A percentile compares a stretch with the other conserved stretches of the same genome.
Evolutionary conservation across 1,140 invertebrate genomes (phyloP).

Genomic region (Agraylea sexmaculata): DNA sequence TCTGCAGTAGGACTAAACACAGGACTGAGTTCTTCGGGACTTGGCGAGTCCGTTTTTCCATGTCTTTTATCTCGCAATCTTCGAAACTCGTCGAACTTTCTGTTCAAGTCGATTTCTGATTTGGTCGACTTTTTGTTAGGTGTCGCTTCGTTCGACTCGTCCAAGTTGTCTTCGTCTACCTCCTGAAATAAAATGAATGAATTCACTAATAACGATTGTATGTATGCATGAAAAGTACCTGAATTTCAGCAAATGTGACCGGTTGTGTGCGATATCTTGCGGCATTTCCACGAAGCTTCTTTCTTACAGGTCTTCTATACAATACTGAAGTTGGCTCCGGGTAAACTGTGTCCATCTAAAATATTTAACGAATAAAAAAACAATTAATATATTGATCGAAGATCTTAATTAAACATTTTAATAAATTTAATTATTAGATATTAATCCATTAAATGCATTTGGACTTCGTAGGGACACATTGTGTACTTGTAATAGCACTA

Average conservation of each 20-base stretch:
- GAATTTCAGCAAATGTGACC: constrained; percentile 64
- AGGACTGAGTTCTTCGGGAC: constrained; percentile 13
- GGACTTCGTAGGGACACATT: no score
- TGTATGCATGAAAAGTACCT: constrained; percentile 35
- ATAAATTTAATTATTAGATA: no score
- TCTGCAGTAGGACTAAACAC: constrained; percentile 12
- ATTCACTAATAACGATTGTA: neutral
- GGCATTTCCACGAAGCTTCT: constrained; percentile 39
- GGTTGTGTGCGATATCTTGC: constrained; percentile 54
- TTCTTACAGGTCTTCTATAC: constrained; percentile 44
- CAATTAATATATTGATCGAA: no score
- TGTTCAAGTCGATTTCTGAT: constrained; percentile 28
- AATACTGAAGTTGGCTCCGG: constrained; percentile 54
- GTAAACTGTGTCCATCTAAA: constrained; percentile 55
- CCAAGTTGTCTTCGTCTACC: constrained; percentile 47
- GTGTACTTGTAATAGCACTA: no score
- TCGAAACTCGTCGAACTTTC: constrained; percentile 32
- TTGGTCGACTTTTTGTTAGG: constrained; percentile 26
- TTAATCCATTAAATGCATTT: no score
- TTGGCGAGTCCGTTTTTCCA: constrained; percentile 20
- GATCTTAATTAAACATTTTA: no score
- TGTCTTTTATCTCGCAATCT: constrained; percentile 14
- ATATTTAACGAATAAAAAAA: no score
- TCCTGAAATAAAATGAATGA: constrained; percentile 32
- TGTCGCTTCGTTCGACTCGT: constrained; percentile 24